These are phyloP conservation scores for Nothobranchius kuhntae DNA, from an alignment of 2,113 vertebrate species.

Conservation along the genomic window DNA sequence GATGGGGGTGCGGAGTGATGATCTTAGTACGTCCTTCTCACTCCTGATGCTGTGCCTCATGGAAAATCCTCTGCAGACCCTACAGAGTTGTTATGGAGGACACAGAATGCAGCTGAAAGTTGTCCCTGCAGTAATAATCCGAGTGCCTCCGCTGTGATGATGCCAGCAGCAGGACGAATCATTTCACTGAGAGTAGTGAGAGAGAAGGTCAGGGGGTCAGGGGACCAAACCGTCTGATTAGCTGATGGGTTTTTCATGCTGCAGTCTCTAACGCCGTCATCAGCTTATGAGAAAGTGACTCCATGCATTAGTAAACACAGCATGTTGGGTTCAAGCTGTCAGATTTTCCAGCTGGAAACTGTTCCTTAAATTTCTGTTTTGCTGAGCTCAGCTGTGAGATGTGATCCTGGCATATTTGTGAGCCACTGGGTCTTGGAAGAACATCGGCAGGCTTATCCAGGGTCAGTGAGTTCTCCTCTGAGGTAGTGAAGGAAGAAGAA, in stretches of 20 bases:
- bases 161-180: slow-evolving; percentile 23
- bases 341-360: slow-evolving; percentile 45
- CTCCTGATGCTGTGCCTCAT: neutral
- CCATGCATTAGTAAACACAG: slow-evolving; percentile 28
- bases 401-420: slow-evolving; percentile 27
- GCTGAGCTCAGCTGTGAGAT: slow-evolving; percentile 48
- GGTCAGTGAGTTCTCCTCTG: slow-evolving; percentile 36
- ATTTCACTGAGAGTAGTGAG: slow-evolving; percentile 16
- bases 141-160: slow-evolving; percentile 62
- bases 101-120: neutral
- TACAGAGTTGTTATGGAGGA: neutral
- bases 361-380: slow-evolving; percentile 28
- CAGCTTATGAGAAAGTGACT: slow-evolving; percentile 18
- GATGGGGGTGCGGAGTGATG: neutral
- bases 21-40: too few species aligned
- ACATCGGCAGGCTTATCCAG: slow-evolving; percentile 6
- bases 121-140: slow-evolving; percentile 33
- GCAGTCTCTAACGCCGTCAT: neutral
- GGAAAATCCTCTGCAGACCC: neutral
- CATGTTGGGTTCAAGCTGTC: slow-evolving; percentile 45
- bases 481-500: neutral
- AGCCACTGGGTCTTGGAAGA: slow-evolving; percentile 48
- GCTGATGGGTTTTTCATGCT: slow-evolving; percentile 10
- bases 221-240: slow-evolving; percentile 56
- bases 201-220: slow-evolving; percentile 46